Evolutionary conservation across 2,113 vertebrate genomes (phyloP), one percentile per base, ranked within the genome.

Genomic region (Myotis davidii): DNA sequence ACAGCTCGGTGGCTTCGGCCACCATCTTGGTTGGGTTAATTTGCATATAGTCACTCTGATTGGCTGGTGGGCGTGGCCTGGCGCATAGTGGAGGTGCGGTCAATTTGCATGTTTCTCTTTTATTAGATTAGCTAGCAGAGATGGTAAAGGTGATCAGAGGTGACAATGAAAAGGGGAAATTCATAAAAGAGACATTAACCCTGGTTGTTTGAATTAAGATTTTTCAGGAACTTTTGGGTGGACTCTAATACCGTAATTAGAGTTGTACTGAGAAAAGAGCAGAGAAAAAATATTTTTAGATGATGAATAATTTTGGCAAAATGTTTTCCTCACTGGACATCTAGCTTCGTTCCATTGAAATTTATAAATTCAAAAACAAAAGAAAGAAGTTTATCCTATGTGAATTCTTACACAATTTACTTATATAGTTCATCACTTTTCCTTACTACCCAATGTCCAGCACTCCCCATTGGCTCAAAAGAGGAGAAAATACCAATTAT

Each of bases 221-320:
- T 64, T 83, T 72, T 91, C 52, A 82, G 72, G 65, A 92, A 88
- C 9, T 59, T 87, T 78, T 78, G 27, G 2, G 52, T 88, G 23
- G 34, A 56, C 4, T 45, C 2, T 32, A 59, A 27, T 20, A 9
- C 27, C 84, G 1, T 79, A 16, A 11, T 34, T 59, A 61, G 21
- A 90, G 27, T 27, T 21, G 6, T 34, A 59, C 20, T 76, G 39
- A 64, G 34, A 85, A 77, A 83, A n/a, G 2, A n/a, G 21, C 50
- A 13, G 6, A 73, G 27, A 50, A 94, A 95, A 64, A 83, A 73
- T 79, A 79, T 27, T 83, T n/a, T 70, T 70, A 77, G 23, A 34
- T 82, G 32, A 91, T 59, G 7, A 94, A 50, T 70, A 85, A 42
- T 73, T 74, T 86, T 69, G 21, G 5, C 32, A 91, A 96, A 90